Evolutionary conservation across 2,113 vertebrate species (phyloP).

Genomic region (Engystomops pustulosus): DNA sequence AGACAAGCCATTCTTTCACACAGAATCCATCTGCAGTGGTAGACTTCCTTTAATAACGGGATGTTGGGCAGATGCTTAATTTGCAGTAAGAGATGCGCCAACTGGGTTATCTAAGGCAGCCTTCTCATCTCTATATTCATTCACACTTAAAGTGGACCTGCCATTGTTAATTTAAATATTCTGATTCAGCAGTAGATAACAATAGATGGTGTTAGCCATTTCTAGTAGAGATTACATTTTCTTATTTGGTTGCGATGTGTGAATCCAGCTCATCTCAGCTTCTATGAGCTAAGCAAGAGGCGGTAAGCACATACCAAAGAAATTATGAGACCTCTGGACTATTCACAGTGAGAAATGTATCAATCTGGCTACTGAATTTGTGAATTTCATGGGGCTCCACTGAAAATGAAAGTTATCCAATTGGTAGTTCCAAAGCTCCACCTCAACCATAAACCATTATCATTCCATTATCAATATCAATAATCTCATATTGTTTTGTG

Average conservation of each 20-base stretch:
- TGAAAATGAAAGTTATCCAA: too few relatives aligned
- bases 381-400: too few relatives aligned
- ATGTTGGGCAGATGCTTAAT: slow-evolving; percentile 32
- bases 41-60: slow-evolving; percentile 6
- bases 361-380: too few relatives aligned
- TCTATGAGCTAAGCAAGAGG: background rate
- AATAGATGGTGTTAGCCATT: background rate
- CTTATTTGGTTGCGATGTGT: background rate
- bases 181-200: slow-evolving; percentile 4
- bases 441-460: too few relatives aligned
- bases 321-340: too few relatives aligned
- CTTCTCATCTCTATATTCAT: slow-evolving; percentile 28
- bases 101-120: slow-evolving; percentile 1
- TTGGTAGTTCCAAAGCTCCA: too few relatives aligned
- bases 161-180: slow-evolving; percentile 46
- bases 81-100: slow-evolving; percentile 33
- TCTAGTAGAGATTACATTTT: slow-evolving; percentile 33
- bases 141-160: slow-evolving; percentile 21
- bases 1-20: background rate
- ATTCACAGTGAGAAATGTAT: too few relatives aligned
- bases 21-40: background rate
- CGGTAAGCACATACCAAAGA: background rate
- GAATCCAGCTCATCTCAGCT: background rate
- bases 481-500: background rate
- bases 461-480: background rate